Evolutionary conservation across 2,888 invertebrate species (phyloP), one percentile per base, ranked within the genome.

Genomic region (Dicyrtomina minuta): DNA sequence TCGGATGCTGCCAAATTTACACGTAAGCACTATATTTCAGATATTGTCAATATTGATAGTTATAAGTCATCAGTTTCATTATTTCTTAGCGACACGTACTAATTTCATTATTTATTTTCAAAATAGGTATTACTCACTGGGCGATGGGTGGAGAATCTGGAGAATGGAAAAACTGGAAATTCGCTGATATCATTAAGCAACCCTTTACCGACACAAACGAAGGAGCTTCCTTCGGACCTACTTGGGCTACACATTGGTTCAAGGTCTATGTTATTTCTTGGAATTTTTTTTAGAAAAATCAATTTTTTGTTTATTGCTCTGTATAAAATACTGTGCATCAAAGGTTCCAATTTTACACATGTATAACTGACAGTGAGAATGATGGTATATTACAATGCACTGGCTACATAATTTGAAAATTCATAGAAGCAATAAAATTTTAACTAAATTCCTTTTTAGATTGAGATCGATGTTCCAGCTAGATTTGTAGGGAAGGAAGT

Each of bases 241-340:
- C 83, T 5, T 84, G 84, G 84, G 79, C 82, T 3, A 84, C 84
- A 2, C 84, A 84, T 78, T 84, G 84, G 84, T 84, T 85, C 72
- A 80, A 79, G 74, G 80, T 81, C 56, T 8, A 20, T 17, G 10
- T 4, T 3, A 20, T 20, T 55, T 3, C 4, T 3, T 27, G 12
- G 24, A 26, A 53, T 55, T 55, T 55, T 55, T 27, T 3, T n/a
- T n/a, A n/a, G n/a, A n/a, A n/a, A n/a, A n/a, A n/a, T n/a, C n/a
- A n/a, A n/a, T n/a, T n/a, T n/a, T n/a, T n/a, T n/a, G n/a, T n/a
- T n/a, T n/a, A n/a, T n/a, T n/a, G n/a, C 13, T 13, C 43, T 41
- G 43, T 41, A 41, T 41, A 8, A 41, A 41, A 41, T 41, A 41
- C 43, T n/a, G n/a, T n/a, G n/a, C n/a, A n/a, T n/a, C n/a, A n/a